phyloP scores from a whole-genome alignment of 2,113 vertebrate genomes.

The Salminus brasiliensis region DNA sequence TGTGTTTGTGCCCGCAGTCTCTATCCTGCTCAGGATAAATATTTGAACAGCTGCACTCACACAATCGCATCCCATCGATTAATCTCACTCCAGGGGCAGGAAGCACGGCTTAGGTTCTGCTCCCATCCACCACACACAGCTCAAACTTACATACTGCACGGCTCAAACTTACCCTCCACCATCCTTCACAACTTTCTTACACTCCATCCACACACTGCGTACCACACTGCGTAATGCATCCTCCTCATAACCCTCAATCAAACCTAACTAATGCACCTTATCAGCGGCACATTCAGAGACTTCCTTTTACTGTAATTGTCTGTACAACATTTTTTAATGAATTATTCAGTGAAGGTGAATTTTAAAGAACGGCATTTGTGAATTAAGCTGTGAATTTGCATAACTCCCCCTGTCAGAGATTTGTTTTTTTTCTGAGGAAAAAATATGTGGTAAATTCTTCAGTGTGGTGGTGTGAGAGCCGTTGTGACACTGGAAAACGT shows the following conservation, averaged over 20 bases:
- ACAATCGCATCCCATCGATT: constrained; percentile 55
- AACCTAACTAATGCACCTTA: not conserved
- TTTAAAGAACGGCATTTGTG: no score
- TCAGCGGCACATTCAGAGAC: no score
- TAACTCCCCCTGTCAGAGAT: no score
- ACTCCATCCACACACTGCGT: not conserved
- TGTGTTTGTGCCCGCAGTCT: constrained; percentile 49
- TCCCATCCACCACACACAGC: constrained; percentile 50
- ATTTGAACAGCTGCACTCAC: constrained; percentile 58
- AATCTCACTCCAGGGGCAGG: constrained; percentile 45
- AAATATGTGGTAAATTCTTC: no score
- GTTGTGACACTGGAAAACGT: no score
- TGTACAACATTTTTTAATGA: no score
- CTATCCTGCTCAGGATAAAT: constrained; percentile 61
- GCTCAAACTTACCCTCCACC: not conserved
- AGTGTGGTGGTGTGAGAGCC: no score
- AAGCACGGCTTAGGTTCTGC: constrained; percentile 59
- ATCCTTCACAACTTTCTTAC: not conserved
- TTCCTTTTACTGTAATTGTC: no score
- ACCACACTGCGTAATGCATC: not conserved
- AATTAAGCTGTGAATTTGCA: no score
- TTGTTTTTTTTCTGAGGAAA: no score
- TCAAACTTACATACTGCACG: constrained; percentile 9
- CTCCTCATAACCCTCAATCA: not conserved
- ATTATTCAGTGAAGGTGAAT: no score